These are phyloP conservation scores for mouse (Mus musculus) DNA, from an alignment of 2,113 vertebrate genomes.

Conservation along the genomic window DNA sequence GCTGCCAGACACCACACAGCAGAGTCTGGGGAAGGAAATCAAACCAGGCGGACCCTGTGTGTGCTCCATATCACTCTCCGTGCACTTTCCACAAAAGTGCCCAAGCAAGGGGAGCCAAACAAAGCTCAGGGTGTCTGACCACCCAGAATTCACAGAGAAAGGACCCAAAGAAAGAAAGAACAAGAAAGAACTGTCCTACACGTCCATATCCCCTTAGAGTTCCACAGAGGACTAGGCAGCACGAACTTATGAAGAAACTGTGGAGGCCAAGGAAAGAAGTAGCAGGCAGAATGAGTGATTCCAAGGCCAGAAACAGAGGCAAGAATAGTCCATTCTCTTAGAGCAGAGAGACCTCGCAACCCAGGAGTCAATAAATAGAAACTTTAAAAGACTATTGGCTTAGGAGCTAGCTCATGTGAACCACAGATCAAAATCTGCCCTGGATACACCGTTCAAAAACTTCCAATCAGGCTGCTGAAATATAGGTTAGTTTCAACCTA, in stretches of 20 bases:
- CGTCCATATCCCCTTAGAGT: neutral
- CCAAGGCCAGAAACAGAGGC: neutral
- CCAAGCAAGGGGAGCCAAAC: neutral
- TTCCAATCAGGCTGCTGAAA: constrained; percentile 14
- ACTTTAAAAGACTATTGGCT: neutral
- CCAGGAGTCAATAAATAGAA: neutral
- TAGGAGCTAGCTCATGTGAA: neutral
- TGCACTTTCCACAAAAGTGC: neutral
- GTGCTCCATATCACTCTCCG: neutral
- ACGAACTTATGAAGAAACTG: neutral
- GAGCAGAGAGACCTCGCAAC: neutral
- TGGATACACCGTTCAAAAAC: neutral
- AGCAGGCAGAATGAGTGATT: neutral
- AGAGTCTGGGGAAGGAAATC: neutral
- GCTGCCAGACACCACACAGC: neutral
- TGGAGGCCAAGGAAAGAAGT: neutral
- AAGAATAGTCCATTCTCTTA: neutral
- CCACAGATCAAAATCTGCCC: neutral
- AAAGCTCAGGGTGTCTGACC: neutral
- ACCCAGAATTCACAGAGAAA: neutral
- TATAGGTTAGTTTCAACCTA: neutral
- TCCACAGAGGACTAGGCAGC: neutral
- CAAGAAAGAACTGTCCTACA: neutral
- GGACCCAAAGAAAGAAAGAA: neutral
- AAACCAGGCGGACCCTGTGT: no score